Base-by-base conservation (phyloP, 2,797 vertebrate genomes). In the Zalophus californianus region DNA sequence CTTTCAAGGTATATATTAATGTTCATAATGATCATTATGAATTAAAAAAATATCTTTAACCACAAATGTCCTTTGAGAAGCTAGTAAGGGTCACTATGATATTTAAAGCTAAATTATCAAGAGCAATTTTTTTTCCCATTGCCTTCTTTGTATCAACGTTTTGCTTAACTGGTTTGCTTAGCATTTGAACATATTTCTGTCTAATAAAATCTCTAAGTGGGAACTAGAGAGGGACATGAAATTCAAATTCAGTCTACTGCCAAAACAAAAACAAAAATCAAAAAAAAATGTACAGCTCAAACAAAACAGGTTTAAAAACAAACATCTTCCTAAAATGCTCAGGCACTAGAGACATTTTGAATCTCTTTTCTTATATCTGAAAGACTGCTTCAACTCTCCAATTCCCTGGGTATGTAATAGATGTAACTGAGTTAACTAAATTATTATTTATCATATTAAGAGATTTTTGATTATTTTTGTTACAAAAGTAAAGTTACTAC, bases 241-340 rank as follows among this genome's bases (percentile, higher is more conserved):
- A 84, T 11, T 94, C 9, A 90, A 88, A 62, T 13, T 75, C 75
- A 29, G 41, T 21, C 29, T 32, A 75, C 75, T 15, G 27, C n/a
- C 88, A 77, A 95, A 56, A 90, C 27, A 84, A 88, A 83, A 75
- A 72, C 4, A 23, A 48, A 48, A 75, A 48, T 7, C 35, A 14
- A 66, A 83, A 18, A 48, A 41, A 56, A 16, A 18, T 52, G 1
- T 50, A 58, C 5, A 79, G 27, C 32, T 77, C n/a, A 83, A 83
- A 73, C 15, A 79, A 89, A 77, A 91, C 25, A 41, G 21, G 14
- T 94, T 94, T 85, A 60, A 82, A 91, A 93, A 86, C 1, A 48
- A 88, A 32, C 48, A 83, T 62, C 85, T 95, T 84, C 38, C 75
- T 93, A 48, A 97, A 96, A 86, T 73, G 23, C 54, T 96, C 56